These are phyloP conservation scores for Sturmia bella DNA, from an alignment of 2,888 invertebrate species.

Conservation along the genomic window DNA sequence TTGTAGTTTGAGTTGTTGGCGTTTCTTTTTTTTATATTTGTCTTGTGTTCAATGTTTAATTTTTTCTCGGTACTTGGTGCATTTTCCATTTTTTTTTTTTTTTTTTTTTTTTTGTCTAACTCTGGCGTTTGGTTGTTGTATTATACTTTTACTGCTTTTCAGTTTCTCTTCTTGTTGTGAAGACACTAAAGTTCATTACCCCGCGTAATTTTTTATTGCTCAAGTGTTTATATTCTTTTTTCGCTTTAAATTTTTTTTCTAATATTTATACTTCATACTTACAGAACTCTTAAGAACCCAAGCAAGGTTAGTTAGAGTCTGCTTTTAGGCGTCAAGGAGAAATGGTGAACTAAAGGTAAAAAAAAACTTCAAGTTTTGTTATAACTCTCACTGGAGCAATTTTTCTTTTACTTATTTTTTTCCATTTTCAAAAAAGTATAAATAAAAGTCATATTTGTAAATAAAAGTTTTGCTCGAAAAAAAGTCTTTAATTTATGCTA, in stretches of 20 bases:
- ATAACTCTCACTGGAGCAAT: constrained; percentile 61
- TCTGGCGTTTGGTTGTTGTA: constrained; percentile 63
- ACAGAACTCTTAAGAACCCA: constrained; percentile 60
- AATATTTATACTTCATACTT: constrained; percentile 67
- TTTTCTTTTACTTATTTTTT: constrained; percentile 40
- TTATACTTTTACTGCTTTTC: constrained; percentile 66
- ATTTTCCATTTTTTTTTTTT: constrained; percentile 18
- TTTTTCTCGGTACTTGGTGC: constrained; percentile 42
- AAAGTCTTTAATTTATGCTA: no score
- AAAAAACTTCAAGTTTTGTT: constrained; percentile 39
- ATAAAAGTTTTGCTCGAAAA: not conserved
- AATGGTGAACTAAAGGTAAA: not conserved
- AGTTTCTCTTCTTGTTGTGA: constrained; percentile 49
- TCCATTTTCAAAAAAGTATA: constrained; percentile 18
- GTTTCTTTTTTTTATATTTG: constrained; percentile 28
- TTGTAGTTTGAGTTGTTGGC: constrained; percentile 53
- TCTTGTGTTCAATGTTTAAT: constrained; percentile 31
- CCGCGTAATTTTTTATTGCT: constrained; percentile 39
- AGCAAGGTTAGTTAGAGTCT: constrained; percentile 63
- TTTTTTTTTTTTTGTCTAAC: constrained; percentile 24
- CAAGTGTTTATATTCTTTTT: constrained; percentile 33
- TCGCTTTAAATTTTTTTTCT: constrained; percentile 22
- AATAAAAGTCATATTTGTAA: not conserved
- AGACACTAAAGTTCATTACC: constrained; percentile 68
- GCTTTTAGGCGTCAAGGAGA: constrained; percentile 20